Evolutionary conservation across 2,888 invertebrate species (phyloP).

Genomic region (Carabus problematicus): DNA sequence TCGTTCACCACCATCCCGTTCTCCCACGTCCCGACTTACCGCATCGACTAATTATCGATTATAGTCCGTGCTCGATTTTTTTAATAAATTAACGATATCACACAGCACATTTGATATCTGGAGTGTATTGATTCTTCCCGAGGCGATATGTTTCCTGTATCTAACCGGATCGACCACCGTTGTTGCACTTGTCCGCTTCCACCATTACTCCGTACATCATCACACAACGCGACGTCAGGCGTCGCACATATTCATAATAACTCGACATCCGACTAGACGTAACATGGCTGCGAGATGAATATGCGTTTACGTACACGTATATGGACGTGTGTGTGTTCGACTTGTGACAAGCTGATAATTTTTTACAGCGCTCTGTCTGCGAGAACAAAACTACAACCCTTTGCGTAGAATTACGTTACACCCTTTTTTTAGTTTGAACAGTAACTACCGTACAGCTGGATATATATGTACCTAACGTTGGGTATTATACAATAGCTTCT

Average conservation of each 20-base stretch:
- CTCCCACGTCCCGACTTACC: not conserved
- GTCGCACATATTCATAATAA: no score
- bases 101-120: constrained; percentile 26
- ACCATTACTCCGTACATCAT: no score
- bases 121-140: constrained; percentile 2
- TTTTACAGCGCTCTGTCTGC: not conserved
- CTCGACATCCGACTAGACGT: no score
- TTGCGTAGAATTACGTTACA: constrained; percentile 26
- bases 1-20: not conserved
- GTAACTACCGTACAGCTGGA: constrained; percentile 3
- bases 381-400: constrained; percentile 29
- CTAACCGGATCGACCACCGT: no score
- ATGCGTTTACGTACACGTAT: not conserved
- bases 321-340: constrained; percentile 12
- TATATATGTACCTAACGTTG: not conserved
- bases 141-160: not conserved
- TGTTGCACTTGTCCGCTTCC: no score
- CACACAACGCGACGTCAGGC: no score
- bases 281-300: not conserved
- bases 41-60: constrained; percentile 1
- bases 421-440: constrained; percentile 28
- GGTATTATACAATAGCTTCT: constrained; percentile 10
- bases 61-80: constrained; percentile 2
- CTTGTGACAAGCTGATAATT: constrained; percentile 31
- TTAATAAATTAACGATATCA: constrained; percentile 32